Percentiles rank a stretch among this genome's conserved stretches.
phyloP scores from a whole-genome alignment of 1,140 invertebrate genomes.

The fruit fly (Drosophila melanogaster) region DNA sequence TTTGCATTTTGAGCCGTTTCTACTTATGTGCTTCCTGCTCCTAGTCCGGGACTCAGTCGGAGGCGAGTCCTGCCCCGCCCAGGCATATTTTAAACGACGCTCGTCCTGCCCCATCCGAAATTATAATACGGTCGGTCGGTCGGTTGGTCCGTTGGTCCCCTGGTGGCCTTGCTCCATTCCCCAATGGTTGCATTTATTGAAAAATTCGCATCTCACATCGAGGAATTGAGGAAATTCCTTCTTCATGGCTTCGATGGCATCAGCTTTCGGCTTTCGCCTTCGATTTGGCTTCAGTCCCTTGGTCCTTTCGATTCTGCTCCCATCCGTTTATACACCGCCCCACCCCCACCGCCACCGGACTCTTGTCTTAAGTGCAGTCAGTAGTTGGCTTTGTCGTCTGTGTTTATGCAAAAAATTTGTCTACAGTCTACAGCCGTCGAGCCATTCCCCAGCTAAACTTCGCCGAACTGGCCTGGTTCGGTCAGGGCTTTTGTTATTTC shows the following conservation, averaged over 20 bases:
- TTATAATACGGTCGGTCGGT: constrained; percentile 60
- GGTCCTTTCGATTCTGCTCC: constrained; percentile 6
- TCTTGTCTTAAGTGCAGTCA: constrained; percentile 79
- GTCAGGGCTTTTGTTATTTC: constrained; percentile 72
- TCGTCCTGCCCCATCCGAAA: constrained; percentile 54
- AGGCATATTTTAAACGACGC: constrained; percentile 79
- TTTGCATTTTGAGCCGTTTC: constrained; percentile 82
- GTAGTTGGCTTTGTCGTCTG: constrained; percentile 81
- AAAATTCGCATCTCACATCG: constrained; percentile 69
- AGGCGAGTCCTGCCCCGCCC: constrained; percentile 46
- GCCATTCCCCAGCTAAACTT: neutral
- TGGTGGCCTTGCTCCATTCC: constrained; percentile 15
- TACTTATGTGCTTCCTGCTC: constrained; percentile 80
- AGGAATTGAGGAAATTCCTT: constrained; percentile 66
- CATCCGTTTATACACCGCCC: neutral
- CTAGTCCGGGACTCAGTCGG: constrained; percentile 45
- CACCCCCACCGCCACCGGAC: constrained; percentile 2
- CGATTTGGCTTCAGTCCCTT: constrained; percentile 50
- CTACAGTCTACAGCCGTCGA: constrained; percentile 44
- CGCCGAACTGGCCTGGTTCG: constrained; percentile 26
- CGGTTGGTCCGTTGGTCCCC: constrained; percentile 44
- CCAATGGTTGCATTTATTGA: constrained; percentile 71
- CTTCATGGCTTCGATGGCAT: constrained; percentile 47
- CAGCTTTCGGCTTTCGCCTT: constrained; percentile 52
- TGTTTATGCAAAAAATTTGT: constrained; percentile 83